Percentiles rank a stretch among this genome's conserved stretches.
Evolutionary conservation across 2,888 invertebrate genomes (phyloP).

Genomic region (Pocota personata): DNA sequence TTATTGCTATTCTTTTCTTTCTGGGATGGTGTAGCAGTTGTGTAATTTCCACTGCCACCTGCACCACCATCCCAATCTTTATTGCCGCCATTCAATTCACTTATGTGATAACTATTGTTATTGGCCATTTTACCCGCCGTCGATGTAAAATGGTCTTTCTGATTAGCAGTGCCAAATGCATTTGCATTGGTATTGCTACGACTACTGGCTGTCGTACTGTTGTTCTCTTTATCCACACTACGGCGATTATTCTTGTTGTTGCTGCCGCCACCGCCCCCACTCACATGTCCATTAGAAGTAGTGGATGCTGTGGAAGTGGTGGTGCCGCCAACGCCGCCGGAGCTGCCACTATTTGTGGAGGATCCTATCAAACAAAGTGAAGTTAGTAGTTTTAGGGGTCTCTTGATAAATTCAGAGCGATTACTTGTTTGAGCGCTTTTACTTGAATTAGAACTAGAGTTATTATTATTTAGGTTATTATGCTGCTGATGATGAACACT

Average conservation of each 20-base stretch:
- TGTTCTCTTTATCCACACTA: constrained; percentile 82
- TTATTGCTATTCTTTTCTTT: constrained; percentile 74
- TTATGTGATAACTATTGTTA: constrained; percentile 50
- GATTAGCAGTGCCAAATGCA: constrained; percentile 20
- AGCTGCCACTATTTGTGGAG: constrained; percentile 53
- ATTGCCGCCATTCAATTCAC: constrained; percentile 47
- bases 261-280: constrained; percentile 75
- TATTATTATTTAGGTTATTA: constrained; percentile 75
- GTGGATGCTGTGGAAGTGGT: constrained; percentile 46
- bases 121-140: constrained; percentile 45
- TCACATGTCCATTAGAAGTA: constrained; percentile 74
- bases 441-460: constrained; percentile 75
- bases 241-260: constrained; percentile 80
- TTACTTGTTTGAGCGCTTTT: constrained; percentile 76
- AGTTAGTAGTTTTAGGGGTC: constrained; percentile 59
- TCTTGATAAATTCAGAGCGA: constrained; percentile 64
- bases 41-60: constrained; percentile 74
- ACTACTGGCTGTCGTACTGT: constrained; percentile 55
- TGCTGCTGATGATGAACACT: constrained; percentile 73
- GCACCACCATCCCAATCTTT: constrained; percentile 58
- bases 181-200: constrained; percentile 35
- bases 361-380: constrained; percentile 71
- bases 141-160: constrained; percentile 50
- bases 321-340: constrained; percentile 24
- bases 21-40: constrained; percentile 55